Evolutionary conservation across 1,140 invertebrate species (phyloP).

Genomic region (Trachymyrmex septentrionalis): DNA sequence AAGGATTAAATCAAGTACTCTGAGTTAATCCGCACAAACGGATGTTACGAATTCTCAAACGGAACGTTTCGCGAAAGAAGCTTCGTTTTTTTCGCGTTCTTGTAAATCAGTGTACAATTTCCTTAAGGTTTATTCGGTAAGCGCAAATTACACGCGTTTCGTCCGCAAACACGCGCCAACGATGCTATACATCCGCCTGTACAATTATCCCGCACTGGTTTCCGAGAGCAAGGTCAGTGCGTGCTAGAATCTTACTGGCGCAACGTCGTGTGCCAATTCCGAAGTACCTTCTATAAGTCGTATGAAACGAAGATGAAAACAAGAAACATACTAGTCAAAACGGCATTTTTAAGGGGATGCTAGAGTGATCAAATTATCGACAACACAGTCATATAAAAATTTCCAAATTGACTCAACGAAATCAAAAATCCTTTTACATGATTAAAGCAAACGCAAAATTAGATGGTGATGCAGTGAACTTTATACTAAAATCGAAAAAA

Average conservation of each 20-base stretch:
- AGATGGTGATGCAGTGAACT: too few relatives aligned
- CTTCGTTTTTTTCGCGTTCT: neutral
- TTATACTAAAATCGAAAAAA: too few relatives aligned
- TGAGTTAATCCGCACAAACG: slow-evolving; percentile 10
- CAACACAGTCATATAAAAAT: too few relatives aligned
- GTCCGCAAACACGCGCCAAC: slow-evolving; percentile 28
- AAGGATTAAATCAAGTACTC: slow-evolving; percentile 1
- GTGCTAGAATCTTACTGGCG: slow-evolving; percentile 44
- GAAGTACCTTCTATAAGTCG: slow-evolving; percentile 6
- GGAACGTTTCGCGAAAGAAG: neutral
- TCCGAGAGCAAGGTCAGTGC: slow-evolving; percentile 60
- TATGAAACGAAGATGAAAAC: neutral
- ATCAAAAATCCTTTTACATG: too few relatives aligned
- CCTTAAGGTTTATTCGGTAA: neutral
- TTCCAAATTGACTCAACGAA: too few relatives aligned
- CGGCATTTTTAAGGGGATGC: too few relatives aligned
- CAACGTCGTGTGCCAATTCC: slow-evolving; percentile 51
- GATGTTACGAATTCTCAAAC: neutral
- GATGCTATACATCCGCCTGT: slow-evolving; percentile 43
- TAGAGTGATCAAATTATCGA: too few relatives aligned
- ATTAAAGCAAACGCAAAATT: too few relatives aligned
- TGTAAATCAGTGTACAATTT: slow-evolving; percentile 16
- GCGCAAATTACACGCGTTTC: slow-evolving; percentile 21
- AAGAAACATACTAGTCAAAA: neutral
- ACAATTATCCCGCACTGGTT: slow-evolving; percentile 55